Conservation (phyloP, 2,888 invertebrate genomes). For the Stenichneumon culpator region DNA sequence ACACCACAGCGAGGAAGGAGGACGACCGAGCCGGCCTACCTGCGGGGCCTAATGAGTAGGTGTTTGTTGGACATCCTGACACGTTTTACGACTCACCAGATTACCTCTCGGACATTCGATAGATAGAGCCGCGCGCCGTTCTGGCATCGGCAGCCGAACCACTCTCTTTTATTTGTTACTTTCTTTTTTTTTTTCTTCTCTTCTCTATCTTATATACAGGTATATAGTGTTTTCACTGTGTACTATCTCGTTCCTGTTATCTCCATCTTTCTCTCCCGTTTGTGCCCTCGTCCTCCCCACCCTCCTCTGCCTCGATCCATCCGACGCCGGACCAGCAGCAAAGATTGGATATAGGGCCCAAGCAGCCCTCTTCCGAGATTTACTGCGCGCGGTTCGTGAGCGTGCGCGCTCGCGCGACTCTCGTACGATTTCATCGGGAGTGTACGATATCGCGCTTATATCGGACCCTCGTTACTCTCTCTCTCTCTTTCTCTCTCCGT, state of each 20-base stretch:
- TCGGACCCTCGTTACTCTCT: constrained; percentile 78
- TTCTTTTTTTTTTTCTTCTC: constrained; percentile 42
- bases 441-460: constrained; percentile 52
- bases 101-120: constrained; percentile 79
- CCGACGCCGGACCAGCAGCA: constrained; percentile 59
- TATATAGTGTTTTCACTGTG: constrained; percentile 45
- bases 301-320: constrained; percentile 25
- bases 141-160: constrained; percentile 60
- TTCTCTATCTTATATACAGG: constrained; percentile 22
- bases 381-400: constrained; percentile 13
- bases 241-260: constrained; percentile 51
- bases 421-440: constrained; percentile 76
- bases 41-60: constrained; percentile 83
- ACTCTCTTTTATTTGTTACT: constrained; percentile 36
- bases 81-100: constrained; percentile 84
- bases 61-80: constrained; percentile 84
- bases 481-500: constrained; percentile 66
- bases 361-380: constrained; percentile 60
- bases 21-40: constrained; percentile 77
- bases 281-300: constrained; percentile 4
- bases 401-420: constrained; percentile 65
- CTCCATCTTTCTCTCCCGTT: constrained; percentile 50
- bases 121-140: constrained; percentile 73
- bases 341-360: constrained; percentile 64
- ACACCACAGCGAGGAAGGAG: constrained; percentile 17